A percentile compares a stretch with the other conserved stretches of the same genome.
Conservation (phyloP, 2,797 vertebrate genomes). For the Acropternis orthonyx region DNA sequence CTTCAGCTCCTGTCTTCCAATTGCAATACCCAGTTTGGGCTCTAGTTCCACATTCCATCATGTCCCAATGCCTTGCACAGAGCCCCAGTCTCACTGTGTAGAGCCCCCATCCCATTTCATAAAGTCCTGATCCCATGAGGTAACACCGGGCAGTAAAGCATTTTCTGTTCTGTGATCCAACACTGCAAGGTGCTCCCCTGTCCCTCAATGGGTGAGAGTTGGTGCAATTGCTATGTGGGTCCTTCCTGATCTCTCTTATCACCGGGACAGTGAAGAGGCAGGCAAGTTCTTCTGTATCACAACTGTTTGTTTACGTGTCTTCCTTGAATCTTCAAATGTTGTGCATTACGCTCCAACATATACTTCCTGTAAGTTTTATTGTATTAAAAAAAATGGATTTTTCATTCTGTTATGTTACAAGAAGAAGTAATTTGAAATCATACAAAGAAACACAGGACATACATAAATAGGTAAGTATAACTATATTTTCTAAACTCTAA, state of each 20-base stretch:
- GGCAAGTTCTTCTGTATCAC: not conserved
- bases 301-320: not conserved
- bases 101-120: accelerated
- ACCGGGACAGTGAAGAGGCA: not conserved
- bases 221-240: not conserved
- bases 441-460: not conserved
- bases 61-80: not conserved
- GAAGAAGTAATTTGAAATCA: not conserved
- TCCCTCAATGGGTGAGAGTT: not conserved
- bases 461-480: not conserved
- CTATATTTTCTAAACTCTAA: not conserved
- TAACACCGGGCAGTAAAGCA: not conserved
- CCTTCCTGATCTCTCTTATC: not conserved
- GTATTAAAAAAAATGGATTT: not conserved
- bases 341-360: not conserved
- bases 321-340: not conserved
- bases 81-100: not conserved
- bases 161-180: not conserved
- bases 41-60: not conserved
- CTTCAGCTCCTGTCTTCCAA: not conserved
- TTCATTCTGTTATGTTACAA: not conserved
- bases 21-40: not conserved
- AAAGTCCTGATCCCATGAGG: accelerated
- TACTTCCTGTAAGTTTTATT: not conserved
- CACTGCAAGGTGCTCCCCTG: accelerated